Percentiles rank a stretch among this genome's conserved stretches.
phyloP scores from a whole-genome alignment of 2,113 vertebrate species.

The Corythornis cristatus region DNA sequence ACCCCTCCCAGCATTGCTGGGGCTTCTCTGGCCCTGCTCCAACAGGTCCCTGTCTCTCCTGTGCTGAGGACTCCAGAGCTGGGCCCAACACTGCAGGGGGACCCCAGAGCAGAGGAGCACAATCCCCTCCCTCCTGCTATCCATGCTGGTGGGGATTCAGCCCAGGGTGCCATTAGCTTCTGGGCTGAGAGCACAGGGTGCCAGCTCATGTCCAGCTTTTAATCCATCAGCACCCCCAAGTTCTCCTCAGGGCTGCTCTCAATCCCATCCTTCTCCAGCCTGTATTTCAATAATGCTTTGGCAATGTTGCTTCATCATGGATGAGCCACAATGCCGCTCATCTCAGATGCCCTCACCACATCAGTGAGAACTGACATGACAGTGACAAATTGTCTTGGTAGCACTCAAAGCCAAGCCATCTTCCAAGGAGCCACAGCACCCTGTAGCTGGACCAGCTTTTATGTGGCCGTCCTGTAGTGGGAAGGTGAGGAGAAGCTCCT shows the following conservation, averaged over 20 bases:
- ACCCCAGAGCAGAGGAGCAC: too few relatives aligned
- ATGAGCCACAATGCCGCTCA: rapidly evolving
- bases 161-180: too few relatives aligned
- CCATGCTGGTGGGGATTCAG: too few relatives aligned
- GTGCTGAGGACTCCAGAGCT: too few relatives aligned
- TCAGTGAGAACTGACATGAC: not conserved
- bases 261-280: too few relatives aligned
- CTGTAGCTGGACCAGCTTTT: not conserved
- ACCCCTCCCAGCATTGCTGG: not conserved
- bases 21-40: not conserved
- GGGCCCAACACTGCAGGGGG: too few relatives aligned
- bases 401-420: not conserved
- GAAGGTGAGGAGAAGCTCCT: not conserved
- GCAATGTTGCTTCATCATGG: not conserved
- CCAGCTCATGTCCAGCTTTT: too few relatives aligned
- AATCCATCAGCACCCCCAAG: too few relatives aligned
- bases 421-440: not conserved
- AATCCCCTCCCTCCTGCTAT: too few relatives aligned
- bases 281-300: not conserved
- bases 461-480: not conserved
- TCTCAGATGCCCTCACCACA: not conserved
- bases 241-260: too few relatives aligned
- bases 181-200: too few relatives aligned
- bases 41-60: not conserved
- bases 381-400: not conserved